These are phyloP conservation scores for Plusia festucae DNA, from an alignment of 2,888 invertebrate species.

Conservation along the genomic window DNA sequence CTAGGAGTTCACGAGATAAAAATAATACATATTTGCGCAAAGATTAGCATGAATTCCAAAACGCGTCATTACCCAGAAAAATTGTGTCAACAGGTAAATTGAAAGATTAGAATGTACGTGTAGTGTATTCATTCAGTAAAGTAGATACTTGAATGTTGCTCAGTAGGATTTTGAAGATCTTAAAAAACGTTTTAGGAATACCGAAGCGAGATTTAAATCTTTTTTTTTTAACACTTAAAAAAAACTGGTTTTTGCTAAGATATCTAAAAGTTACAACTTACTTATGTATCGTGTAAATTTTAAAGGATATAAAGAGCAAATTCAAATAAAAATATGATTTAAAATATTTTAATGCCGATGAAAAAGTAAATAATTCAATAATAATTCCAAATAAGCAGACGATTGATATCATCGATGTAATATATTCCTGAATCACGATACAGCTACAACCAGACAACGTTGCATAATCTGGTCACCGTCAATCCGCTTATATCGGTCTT, in stretches of 20 bases:
- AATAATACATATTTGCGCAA: neutral
- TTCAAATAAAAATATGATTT: neutral
- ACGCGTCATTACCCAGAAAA: conserved; percentile 20
- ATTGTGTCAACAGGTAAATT: conserved; percentile 20
- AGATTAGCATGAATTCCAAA: neutral
- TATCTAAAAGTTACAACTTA: too few species aligned
- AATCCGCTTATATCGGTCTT: conserved; percentile 82
- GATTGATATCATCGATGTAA: neutral
- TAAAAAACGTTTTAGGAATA: too few species aligned
- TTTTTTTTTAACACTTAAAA: too few species aligned
- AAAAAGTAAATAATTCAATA: neutral
- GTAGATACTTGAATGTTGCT: neutral
- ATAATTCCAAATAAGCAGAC: conserved; percentile 2
- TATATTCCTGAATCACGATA: conserved; percentile 37
- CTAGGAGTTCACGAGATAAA: neutral
- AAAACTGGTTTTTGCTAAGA: too few species aligned
- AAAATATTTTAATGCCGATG: too few species aligned
- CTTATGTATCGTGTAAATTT: too few species aligned
- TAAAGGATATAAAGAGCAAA: too few species aligned
- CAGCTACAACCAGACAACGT: conserved; percentile 36
- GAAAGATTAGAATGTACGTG: conserved; percentile 5
- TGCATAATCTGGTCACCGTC: conserved; percentile 66
- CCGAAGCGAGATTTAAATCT: too few species aligned
- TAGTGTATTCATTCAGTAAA: conserved; percentile 4
- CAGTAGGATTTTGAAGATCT: neutral